Evolutionary conservation across 1,140 invertebrate species (phyloP).

Genomic region (Pantala flavescens): DNA sequence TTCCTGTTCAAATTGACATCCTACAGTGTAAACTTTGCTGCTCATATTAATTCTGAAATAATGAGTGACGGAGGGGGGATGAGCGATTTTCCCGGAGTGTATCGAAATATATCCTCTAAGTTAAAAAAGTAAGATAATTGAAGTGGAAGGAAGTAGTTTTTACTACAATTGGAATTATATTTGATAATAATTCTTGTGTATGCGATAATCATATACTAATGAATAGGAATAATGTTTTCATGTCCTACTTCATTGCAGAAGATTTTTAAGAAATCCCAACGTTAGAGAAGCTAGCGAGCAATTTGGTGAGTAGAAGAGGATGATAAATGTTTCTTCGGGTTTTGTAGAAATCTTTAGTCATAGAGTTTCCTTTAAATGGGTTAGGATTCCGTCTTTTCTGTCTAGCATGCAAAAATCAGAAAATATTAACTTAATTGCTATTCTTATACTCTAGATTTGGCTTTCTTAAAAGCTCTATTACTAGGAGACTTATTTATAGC

Average conservation of each 20-base stretch:
- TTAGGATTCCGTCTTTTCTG: too few species aligned
- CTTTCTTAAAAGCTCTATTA: too few species aligned
- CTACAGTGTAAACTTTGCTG: too few species aligned
- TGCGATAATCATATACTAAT: conserved; percentile 16
- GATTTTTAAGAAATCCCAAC: conserved; percentile 66
- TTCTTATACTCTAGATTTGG: too few species aligned
- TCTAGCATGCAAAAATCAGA: too few species aligned
- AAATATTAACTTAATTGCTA: too few species aligned
- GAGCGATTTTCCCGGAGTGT: conserved; percentile 38
- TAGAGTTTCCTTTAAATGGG: too few species aligned
- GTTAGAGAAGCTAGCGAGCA: conserved; percentile 58
- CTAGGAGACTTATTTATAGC: too few species aligned
- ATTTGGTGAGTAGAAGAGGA: conserved; percentile 43
- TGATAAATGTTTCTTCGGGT: too few species aligned
- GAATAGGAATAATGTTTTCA: conserved; percentile 14
- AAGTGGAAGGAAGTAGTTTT: background rate
- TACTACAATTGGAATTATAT: background rate
- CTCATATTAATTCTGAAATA: too few species aligned
- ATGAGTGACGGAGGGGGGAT: background rate
- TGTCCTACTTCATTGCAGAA: conserved; percentile 38
- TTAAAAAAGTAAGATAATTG: conserved; percentile 38
- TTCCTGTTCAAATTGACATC: too few species aligned
- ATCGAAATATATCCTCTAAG: conserved; percentile 40
- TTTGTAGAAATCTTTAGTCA: too few species aligned
- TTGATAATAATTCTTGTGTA: background rate